Percentiles rank a stretch among this genome's conserved stretches.
phyloP scores from a whole-genome alignment of 2,797 vertebrate genomes.

The Fratercula arctica region DNA sequence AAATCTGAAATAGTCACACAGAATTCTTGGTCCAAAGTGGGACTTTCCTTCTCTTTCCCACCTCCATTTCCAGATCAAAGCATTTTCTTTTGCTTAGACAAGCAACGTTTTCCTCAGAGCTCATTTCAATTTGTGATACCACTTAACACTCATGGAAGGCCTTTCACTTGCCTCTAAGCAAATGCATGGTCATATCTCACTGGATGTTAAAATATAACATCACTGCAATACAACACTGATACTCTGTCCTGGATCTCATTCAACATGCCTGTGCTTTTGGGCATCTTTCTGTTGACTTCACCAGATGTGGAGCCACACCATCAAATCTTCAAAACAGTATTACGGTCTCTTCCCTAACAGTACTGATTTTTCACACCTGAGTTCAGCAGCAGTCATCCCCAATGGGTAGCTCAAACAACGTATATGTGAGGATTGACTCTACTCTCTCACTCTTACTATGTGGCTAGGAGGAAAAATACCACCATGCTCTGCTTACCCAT shows the following conservation, averaged over 20 bases:
- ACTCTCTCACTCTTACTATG: background rate
- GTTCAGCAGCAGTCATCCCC: background rate
- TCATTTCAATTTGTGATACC: background rate
- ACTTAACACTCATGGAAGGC: background rate
- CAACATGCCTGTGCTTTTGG: background rate
- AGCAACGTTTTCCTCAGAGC: background rate
- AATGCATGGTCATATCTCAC: background rate
- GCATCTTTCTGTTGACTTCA: background rate
- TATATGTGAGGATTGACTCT: background rate
- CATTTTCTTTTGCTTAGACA: background rate
- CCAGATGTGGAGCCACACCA: background rate
- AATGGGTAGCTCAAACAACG: background rate
- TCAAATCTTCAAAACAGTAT: background rate
- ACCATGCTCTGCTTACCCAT: background rate
- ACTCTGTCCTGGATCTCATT: background rate
- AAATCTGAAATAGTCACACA: slow-evolving; percentile 68
- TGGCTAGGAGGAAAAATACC: background rate
- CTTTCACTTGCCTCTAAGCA: background rate
- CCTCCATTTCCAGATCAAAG: background rate
- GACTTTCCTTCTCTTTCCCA: background rate
- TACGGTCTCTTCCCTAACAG: background rate
- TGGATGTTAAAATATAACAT: background rate
- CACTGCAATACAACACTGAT: background rate
- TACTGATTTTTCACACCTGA: background rate
- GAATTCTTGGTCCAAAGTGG: background rate